Base-by-base conservation (phyloP, 1,140 invertebrate genomes). In the Pissodes strobi region DNA sequence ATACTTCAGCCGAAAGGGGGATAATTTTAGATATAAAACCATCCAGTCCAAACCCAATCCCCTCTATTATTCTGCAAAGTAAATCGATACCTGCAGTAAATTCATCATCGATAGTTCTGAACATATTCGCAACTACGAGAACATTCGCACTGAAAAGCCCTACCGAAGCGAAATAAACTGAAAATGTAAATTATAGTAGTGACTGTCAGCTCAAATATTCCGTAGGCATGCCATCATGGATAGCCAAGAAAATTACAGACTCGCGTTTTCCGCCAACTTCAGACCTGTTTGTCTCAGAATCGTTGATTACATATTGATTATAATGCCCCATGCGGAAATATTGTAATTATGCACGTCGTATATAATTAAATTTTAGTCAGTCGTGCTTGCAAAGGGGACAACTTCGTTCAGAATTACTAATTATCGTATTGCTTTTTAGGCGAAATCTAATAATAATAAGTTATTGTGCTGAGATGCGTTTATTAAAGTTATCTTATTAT, bases 121-220 rank as follows among this genome's bases (percentile, higher is more conserved):
- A n/a, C n/a, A n/a, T n/a, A n/a, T n/a, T n/a, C n/a, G n/a, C n/a
- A n/a, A n/a, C n/a, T n/a, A n/a, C n/a, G 37, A 39, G 41, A 45
- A 45, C 41, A 45, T 19, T 45, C 43, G 45, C 57, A 48, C 23
- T 59, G 57, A 45, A 45, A 59, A 45, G 45, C 43, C 41, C 41
- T 19, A 45, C 41, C 18, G 41, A 45, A 21, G 41, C 41, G 30
- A 52, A 38, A 52, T 53, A 62, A 62, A 62, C 52, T 52, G 59
- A 51, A 62, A 62, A 62, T 62, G 46, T 62, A 62, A 62, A 62
- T 62, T 61, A 61, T 48, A 62, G 48, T 34, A 48, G 46, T 30
- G 25, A 39, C 18, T 34, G 59, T 62, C 59, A 62, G 59, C 59
- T 52, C 38, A 53, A 52, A 48, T 53, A 46, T 62, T 62, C 43